Evolutionary conservation across 2,888 invertebrate species (phyloP).

Genomic region (Boloria euphrosyne): DNA sequence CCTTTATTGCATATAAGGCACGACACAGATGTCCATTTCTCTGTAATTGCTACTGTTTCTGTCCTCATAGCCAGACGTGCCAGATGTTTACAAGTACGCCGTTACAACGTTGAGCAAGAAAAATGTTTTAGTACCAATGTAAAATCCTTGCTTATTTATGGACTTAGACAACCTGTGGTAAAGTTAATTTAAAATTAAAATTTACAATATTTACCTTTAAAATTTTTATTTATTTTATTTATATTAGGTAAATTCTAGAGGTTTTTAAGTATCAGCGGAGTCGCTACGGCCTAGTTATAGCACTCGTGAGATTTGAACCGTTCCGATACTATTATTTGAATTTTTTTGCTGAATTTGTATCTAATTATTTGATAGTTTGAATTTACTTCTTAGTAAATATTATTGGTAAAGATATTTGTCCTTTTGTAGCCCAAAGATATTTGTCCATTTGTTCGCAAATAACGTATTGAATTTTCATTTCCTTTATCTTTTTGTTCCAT

Average conservation of each 20-base stretch:
- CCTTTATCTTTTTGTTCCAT: too few species aligned
- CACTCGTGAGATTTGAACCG: constrained; percentile 5
- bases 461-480: too few species aligned
- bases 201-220: neutral
- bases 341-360: too few species aligned
- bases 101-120: constrained; percentile 41
- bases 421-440: too few species aligned
- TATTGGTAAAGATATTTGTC: too few species aligned
- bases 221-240: neutral
- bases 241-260: neutral
- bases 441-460: too few species aligned
- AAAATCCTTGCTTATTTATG: constrained; percentile 36
- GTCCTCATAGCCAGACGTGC: constrained; percentile 61
- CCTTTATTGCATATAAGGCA: constrained; percentile 74
- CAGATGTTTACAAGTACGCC: constrained; percentile 72
- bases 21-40: constrained; percentile 62
- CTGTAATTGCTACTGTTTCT: constrained; percentile 71
- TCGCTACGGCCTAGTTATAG: constrained; percentile 6
- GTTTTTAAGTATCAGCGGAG: constrained; percentile 28
- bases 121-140: constrained; percentile 36
- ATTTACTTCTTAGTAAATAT: too few species aligned
- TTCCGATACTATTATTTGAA: constrained; percentile 2
- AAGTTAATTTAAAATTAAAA: neutral
- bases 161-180: constrained; percentile 1
- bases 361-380: too few species aligned